phyloP scores from a whole-genome alignment of 92 coral and sea anemone genomes.

The Zoanthus solanderi region DNA sequence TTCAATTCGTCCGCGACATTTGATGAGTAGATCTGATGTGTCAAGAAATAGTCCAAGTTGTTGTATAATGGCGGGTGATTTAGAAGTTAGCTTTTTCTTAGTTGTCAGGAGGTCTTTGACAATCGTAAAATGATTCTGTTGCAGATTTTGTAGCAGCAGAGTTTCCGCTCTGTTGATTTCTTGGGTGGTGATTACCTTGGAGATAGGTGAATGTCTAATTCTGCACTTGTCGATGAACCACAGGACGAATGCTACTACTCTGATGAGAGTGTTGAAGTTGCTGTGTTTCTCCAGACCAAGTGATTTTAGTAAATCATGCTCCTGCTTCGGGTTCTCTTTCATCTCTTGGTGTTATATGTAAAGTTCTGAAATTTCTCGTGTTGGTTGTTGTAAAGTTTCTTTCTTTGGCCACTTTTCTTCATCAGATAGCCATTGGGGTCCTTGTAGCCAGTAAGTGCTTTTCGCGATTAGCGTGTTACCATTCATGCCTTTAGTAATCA shows the following conservation, averaged over 20 bases:
- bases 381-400: no score
- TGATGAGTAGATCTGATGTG: conserved; percentile 27
- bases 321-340: neutral
- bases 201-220: no score
- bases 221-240: conserved; percentile 36
- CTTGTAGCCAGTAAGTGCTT: no score
- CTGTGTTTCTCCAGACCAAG: neutral
- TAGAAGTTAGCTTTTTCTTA: neutral
- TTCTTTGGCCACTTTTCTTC: no score
- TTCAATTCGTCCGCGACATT: conserved; percentile 59
- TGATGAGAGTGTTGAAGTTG: conserved; percentile 47
- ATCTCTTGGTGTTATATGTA: no score
- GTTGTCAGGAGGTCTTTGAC: conserved; percentile 34
- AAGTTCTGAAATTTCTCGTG: no score
- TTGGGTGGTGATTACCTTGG: conserved; percentile 24
- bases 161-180: conserved; percentile 48
- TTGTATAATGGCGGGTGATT: no score
- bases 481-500: no score
- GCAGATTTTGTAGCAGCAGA: conserved; percentile 46
- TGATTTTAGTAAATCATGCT: neutral
- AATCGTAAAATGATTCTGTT: conserved; percentile 37
- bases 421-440: no score
- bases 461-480: no score
- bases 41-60: conserved; percentile 31
- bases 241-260: conserved; percentile 54